Conservation (phyloP, 2,797 vertebrate genomes). For the Gorsachius magnificus region DNA sequence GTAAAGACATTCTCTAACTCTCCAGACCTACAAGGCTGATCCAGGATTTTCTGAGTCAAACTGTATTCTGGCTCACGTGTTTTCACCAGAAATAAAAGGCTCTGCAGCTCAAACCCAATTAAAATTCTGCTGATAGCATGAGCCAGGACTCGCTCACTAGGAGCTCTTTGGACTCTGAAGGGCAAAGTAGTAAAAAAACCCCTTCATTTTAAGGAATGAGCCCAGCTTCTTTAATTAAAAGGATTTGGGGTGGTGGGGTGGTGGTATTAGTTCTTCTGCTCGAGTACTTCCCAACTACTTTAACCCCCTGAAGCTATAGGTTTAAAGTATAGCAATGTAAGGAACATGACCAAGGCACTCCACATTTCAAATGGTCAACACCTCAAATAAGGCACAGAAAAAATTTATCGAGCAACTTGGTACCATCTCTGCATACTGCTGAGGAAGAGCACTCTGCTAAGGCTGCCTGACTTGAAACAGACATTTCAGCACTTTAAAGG, state of each 20-base stretch:
- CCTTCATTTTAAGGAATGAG: background rate
- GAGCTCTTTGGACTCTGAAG: background rate
- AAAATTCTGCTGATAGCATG: conserved; percentile 3
- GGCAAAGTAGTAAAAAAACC: background rate
- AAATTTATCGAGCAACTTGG: background rate
- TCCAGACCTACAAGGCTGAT: background rate
- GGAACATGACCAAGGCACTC: background rate
- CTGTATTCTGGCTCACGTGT: fast-evolving
- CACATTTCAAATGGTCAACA: background rate
- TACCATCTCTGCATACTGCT: background rate
- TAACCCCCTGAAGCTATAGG: background rate
- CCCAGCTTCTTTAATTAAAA: background rate
- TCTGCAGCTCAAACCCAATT: background rate
- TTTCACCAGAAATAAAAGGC: background rate
- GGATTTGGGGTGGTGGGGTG: background rate
- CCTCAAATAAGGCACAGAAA: background rate
- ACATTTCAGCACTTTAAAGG: background rate
- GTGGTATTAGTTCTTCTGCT: background rate
- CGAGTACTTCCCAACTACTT: background rate
- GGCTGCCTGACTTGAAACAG: background rate
- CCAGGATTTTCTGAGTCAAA: background rate
- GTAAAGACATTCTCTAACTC: background rate
- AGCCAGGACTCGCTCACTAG: background rate
- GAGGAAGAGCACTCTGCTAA: background rate
- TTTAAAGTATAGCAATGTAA: background rate